phyloP scores from a whole-genome alignment of 2,113 vertebrate species.

The Hassar affinis region DNA sequence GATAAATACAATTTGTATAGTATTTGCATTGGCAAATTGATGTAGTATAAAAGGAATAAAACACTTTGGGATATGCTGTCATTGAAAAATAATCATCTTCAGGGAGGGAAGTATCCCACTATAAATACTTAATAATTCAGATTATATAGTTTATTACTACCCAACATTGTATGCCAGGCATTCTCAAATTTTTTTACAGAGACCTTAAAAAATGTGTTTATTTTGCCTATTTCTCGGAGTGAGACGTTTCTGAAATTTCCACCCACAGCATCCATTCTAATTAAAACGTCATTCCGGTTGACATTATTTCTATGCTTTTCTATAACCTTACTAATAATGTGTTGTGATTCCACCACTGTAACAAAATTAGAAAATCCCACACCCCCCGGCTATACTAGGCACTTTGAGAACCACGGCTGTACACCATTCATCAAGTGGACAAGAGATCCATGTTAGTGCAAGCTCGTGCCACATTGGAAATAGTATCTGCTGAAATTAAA shows the following conservation, averaged over 20 bases:
- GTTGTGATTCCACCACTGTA: not conserved
- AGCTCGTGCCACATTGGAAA: not conserved
- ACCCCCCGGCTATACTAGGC: not conserved
- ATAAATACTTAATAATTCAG: not conserved
- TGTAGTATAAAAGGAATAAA: not conserved
- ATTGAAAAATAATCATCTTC: not conserved
- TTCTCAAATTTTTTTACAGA: not conserved
- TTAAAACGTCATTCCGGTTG: not conserved
- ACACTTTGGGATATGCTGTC: not conserved
- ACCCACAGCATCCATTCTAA: not conserved
- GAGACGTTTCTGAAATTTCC: not conserved
- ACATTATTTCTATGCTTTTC: not conserved
- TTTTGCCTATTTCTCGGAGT: not conserved
- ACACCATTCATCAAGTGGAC: not conserved
- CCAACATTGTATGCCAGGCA: not conserved
- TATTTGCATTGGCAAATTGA: not conserved
- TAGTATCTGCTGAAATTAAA: conserved; percentile 13
- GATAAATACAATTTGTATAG: too few species aligned
- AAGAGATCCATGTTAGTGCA: not conserved
- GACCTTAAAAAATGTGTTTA: not conserved
- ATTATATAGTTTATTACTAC: not conserved
- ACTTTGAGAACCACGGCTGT: not conserved
- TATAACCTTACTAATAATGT: not conserved
- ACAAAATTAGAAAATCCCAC: not conserved
- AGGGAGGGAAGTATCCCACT: not conserved